Conservation (phyloP, 2,113 vertebrate species). For the Ptychochromis oligacanthus region DNA sequence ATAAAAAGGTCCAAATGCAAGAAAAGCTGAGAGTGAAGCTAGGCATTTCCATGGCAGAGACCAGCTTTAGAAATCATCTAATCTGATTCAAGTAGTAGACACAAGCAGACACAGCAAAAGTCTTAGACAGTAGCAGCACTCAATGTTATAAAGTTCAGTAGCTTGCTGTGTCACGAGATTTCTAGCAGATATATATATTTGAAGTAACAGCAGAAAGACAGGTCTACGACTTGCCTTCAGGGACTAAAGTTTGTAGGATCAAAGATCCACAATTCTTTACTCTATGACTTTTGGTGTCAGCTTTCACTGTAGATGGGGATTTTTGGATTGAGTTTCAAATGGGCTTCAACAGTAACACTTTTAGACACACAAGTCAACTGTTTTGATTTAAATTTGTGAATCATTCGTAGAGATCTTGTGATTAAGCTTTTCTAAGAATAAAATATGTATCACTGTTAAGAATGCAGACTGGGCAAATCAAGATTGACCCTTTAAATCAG, state of each 20-base stretch:
- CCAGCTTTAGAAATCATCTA: not conserved
- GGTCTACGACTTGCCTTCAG: conserved; percentile 33
- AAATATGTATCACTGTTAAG: not conserved
- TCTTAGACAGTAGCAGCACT: conserved; percentile 9
- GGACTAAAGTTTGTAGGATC: conserved; percentile 29
- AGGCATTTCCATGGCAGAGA: not conserved
- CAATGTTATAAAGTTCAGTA: not conserved
- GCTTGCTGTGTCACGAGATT: not conserved
- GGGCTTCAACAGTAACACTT: not conserved
- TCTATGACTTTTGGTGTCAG: conserved; percentile 18
- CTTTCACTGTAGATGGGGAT: not conserved
- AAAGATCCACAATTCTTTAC: conserved; percentile 34
- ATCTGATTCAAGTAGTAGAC: not conserved
- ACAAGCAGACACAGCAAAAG: not conserved
- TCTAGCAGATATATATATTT: conserved; percentile 4
- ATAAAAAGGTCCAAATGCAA: not conserved
- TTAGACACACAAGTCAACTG: not conserved
- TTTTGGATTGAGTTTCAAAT: not conserved
- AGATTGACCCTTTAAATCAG: not conserved
- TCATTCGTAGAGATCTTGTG: not conserved
- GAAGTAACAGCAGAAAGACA: conserved; percentile 41
- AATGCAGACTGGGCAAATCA: not conserved
- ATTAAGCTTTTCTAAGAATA: not conserved
- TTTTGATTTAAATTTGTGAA: not conserved
- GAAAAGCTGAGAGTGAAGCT: not conserved